Evolutionary conservation across 1,140 invertebrate genomes (phyloP).

Genomic region (Nylanderia fulva): DNA sequence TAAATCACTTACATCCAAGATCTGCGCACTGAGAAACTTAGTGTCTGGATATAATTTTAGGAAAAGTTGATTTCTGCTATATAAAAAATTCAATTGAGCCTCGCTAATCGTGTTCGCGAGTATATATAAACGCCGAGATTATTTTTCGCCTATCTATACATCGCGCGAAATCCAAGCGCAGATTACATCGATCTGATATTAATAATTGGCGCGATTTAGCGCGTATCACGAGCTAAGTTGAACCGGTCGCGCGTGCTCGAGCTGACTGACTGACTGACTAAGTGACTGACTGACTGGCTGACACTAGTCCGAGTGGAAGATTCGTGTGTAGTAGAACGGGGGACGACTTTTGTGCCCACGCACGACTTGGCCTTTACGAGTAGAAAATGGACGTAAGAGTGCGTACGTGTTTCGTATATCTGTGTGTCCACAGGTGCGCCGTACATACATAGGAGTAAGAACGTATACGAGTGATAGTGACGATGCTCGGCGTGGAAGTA

Average conservation of each 20-base stretch:
- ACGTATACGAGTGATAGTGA: background rate
- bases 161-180: background rate
- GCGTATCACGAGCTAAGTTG: constrained; percentile 24
- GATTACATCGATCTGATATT: constrained; percentile 19
- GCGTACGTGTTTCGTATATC: background rate
- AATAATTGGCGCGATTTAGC: constrained; percentile 25
- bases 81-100: constrained; percentile 3
- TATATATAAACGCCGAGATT: background rate
- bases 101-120: background rate
- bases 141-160: background rate
- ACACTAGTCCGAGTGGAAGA: constrained; percentile 61
- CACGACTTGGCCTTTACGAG: constrained; percentile 44
- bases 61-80: background rate
- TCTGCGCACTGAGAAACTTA: background rate
- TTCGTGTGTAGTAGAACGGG: constrained; percentile 64
- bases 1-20: constrained; percentile 29
- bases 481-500: constrained; percentile 26
- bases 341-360: constrained; percentile 63
- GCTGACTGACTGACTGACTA: constrained; percentile 73
- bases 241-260: constrained; percentile 66
- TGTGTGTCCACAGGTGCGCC: constrained; percentile 29
- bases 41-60: constrained; percentile 17
- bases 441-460: constrained; percentile 3
- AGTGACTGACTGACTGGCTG: constrained; percentile 65
- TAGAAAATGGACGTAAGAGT: constrained; percentile 49